A percentile compares a stretch with the other conserved stretches of the same genome.
These are phyloP conservation scores for Lichenostomus cassidix DNA, from an alignment of 2,113 vertebrate genomes.

Conservation along the genomic window DNA sequence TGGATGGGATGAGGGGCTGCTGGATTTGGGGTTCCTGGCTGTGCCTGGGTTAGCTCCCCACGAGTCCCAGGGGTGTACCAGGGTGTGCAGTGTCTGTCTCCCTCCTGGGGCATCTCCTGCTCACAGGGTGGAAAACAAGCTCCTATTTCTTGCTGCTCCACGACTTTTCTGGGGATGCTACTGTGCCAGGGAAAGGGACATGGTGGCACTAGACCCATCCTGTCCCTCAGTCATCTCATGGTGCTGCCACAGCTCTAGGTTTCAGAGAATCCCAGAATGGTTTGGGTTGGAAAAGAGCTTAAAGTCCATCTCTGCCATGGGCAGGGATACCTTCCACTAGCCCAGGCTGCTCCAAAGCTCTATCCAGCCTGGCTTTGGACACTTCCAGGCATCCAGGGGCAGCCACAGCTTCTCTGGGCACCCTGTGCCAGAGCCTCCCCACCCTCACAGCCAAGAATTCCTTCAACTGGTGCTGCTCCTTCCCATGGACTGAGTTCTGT, in stretches of 20 bases:
- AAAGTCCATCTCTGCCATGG: background rate
- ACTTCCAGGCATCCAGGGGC: background rate
- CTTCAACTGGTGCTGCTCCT: background rate
- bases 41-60: background rate
- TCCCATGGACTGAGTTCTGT: accelerated
- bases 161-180: background rate
- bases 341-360: background rate
- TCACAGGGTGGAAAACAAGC: background rate
- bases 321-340: background rate
- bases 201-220: accelerated
- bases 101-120: background rate
- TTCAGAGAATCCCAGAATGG: background rate
- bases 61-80: accelerated
- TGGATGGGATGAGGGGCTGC: background rate
- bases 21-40: background rate
- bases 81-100: background rate
- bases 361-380: background rate
- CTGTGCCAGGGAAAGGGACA: background rate
- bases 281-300: background rate
- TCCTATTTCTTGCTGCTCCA: background rate
- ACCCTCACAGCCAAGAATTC: background rate
- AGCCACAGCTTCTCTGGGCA: background rate
- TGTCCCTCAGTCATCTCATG: background rate
- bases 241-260: background rate
- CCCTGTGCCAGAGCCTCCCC: background rate